Percentiles rank a stretch among this genome's conserved stretches.
Evolutionary conservation across 2,113 vertebrate species (phyloP).

Genomic region (Deroptyus accipitrinus): DNA sequence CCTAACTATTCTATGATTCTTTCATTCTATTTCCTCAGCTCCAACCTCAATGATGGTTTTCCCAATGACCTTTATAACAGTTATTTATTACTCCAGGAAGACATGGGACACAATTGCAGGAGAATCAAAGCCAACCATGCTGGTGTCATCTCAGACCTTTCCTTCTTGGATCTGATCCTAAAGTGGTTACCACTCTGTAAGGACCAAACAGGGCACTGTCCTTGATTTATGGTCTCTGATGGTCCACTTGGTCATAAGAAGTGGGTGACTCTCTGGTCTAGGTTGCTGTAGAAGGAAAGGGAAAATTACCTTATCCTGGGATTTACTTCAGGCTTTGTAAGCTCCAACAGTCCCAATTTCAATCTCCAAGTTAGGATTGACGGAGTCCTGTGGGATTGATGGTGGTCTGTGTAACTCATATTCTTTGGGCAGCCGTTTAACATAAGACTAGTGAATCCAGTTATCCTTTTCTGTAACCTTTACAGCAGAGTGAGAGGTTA

Average conservation of each 20-base stretch:
- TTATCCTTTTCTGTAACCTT: background rate
- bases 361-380: background rate
- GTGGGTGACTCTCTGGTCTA: background rate
- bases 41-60: background rate
- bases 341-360: background rate
- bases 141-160: background rate
- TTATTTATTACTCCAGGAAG: background rate
- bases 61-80: background rate
- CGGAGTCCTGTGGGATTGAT: background rate
- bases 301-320: background rate
- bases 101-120: background rate
- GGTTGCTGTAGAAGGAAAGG: background rate
- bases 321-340: background rate
- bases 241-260: background rate
- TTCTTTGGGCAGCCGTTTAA: background rate
- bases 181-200: background rate
- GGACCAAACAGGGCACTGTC: background rate
- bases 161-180: background rate
- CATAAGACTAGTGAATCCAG: background rate
- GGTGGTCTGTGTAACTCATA: background rate
- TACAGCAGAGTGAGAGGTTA: background rate
- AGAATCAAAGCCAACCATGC: background rate
- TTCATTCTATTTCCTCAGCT: background rate
- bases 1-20: no score
- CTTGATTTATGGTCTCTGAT: background rate